These are phyloP conservation scores for Therioaphis trifolii DNA, from an alignment of 2,888 invertebrate genomes.

Conservation along the genomic window DNA sequence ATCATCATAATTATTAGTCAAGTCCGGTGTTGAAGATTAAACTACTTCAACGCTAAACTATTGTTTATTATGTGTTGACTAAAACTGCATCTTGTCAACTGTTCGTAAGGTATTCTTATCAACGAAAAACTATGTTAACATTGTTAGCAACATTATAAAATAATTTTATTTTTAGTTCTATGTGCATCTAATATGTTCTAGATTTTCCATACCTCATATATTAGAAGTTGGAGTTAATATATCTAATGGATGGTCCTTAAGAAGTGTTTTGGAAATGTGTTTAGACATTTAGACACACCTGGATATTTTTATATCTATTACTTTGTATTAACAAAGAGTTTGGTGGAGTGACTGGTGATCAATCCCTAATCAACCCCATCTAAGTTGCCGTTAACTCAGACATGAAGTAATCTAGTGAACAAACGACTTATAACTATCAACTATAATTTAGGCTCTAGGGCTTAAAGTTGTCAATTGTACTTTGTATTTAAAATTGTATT, in stretches of 20 bases:
- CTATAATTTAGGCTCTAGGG: conserved; percentile 14
- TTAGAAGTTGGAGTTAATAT: conserved; percentile 54
- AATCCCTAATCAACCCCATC: conserved; percentile 51
- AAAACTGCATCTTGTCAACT: conserved; percentile 40
- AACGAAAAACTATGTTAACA: conserved; percentile 24
- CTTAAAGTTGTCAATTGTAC: conserved; percentile 36
- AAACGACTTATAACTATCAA: conserved; percentile 18
- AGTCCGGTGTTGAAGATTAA: conserved; percentile 49
- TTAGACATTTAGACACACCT: conserved; percentile 40
- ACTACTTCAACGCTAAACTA: conserved; percentile 47
- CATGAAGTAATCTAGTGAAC: conserved; percentile 44
- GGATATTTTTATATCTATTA: conserved; percentile 57
- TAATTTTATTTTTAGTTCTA: conserved; percentile 59
- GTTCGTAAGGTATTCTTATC: conserved; percentile 54
- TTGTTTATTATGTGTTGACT: conserved; percentile 30
- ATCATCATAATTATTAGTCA: conserved; percentile 23
- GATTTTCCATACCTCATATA: conserved; percentile 53
- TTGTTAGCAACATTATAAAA: conserved; percentile 35
- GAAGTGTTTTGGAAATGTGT: conserved; percentile 43
- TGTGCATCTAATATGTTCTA: conserved; percentile 56
- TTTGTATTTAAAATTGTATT: conserved; percentile 43
- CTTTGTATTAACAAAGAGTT: conserved; percentile 51
- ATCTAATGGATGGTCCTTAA: conserved; percentile 54
- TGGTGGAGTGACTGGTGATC: conserved; percentile 54
- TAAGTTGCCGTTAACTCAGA: conserved; percentile 51